Conservation (phyloP, 2,888 invertebrate species). For the Osedax frankpressi region DNA sequence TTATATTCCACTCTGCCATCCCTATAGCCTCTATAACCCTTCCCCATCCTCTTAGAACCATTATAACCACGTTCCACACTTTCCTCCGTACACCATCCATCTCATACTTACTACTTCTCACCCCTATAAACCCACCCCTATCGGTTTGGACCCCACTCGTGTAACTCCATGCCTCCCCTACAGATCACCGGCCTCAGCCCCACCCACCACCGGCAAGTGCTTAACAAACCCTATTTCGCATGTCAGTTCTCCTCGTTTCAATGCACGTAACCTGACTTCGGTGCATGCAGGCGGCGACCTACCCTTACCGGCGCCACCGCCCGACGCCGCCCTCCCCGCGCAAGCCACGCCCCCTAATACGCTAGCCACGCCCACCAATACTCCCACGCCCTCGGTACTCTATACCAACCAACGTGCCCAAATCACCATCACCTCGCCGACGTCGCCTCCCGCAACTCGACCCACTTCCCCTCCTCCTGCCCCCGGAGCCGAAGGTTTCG, state of each 20-base stretch:
- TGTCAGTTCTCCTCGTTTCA: background rate
- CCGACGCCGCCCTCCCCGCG: background rate
- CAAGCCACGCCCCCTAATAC: background rate
- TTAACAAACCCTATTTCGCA: constrained; percentile 68
- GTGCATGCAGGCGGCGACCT: too few species aligned
- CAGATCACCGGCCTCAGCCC: constrained; percentile 21
- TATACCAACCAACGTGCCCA: background rate
- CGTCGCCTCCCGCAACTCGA: background rate
- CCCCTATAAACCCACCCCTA: too few species aligned
- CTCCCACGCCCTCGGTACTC: background rate
- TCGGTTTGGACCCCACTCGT: too few species aligned
- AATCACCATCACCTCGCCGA: background rate
- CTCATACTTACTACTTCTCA: too few species aligned
- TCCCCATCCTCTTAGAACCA: too few species aligned
- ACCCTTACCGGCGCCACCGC: constrained; percentile 45
- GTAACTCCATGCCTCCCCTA: too few species aligned
- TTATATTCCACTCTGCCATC: too few species aligned
- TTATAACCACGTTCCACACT: too few species aligned
- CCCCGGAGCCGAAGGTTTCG: background rate
- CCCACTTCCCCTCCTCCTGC: background rate
- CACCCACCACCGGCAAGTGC: constrained; percentile 57
- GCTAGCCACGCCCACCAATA: background rate
- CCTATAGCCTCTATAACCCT: too few species aligned
- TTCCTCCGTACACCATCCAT: too few species aligned
- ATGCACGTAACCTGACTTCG: background rate